Evolutionary conservation across 2,113 vertebrate genomes (phyloP), one percentile per base, ranked within the genome.

Genomic region (Trematomus loennbergii): DNA sequence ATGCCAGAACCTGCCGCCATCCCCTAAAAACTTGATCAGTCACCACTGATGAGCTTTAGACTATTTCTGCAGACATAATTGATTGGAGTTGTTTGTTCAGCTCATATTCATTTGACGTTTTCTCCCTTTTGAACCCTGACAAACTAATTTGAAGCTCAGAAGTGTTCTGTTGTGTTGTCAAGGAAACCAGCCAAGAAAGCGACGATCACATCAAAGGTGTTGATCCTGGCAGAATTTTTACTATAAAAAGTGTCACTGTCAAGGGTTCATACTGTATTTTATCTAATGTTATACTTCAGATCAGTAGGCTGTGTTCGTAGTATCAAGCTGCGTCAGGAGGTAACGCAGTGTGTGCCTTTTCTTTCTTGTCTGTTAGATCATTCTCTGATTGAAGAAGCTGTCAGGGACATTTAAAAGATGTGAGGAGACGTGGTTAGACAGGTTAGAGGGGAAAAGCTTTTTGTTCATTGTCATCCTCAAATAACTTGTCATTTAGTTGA

Each of bases 141-240:
- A 40, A 69, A 79, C 67, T 67, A 7, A 45, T 76, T 68, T 57
- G 50, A 59, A 1, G 33, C 55, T 59, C 29, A 65, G 29, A 67
- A 68, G 75, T 64, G 49, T 36, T 16, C 43, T 54, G 65, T 67
- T 73, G 29, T 75, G 77, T 83, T 73, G 83, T 79, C 75, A 79
- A 55, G 58, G 76, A 82, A 79, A 87, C 67, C 45, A 45, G 57
- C 48, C 43, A 71, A 78, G 50, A n/a, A 40, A 45, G 52, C 40
- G 45, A 18, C 4, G 43, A 48, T 78, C 43, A 22, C 57, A 70
- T 83, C 63, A 53, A 57, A 87, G 48, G 63, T 77, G 75, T 70
- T 25, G 58, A 25, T 72, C 69, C 12, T 50, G 2, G 54, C 50
- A 36, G 25, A 36, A 65, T 58, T 79, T 78, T 22, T 25, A 40